A percentile compares a stretch with the other conserved stretches of the same genome.
Conservation (phyloP, 1,140 invertebrate species). For the Dendrolimus punctatus region DNA sequence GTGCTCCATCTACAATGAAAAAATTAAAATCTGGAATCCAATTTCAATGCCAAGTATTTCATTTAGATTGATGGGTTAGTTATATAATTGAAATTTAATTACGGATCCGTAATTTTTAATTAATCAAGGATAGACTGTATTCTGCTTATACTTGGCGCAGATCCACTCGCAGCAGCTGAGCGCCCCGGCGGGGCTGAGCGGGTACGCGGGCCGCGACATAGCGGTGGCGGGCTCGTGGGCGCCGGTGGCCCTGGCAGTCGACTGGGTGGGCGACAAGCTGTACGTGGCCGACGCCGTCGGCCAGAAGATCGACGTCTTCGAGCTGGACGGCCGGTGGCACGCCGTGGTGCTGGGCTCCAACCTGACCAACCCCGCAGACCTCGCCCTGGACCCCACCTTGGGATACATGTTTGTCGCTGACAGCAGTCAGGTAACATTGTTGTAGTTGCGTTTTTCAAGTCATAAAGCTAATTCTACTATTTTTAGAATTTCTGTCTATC, state of each 20-base stretch:
- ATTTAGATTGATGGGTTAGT: too few species aligned
- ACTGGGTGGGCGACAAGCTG: constrained; percentile 97
- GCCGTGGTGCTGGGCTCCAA: constrained; percentile 94
- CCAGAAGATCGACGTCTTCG: constrained; percentile 95
- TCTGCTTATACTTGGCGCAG: constrained; percentile 32
- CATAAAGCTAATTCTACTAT: too few species aligned
- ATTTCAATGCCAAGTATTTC: too few species aligned
- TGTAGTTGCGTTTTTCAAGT: neutral
- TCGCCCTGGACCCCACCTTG: constrained; percentile 91
- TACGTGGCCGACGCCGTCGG: constrained; percentile 95
- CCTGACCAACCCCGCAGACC: constrained; percentile 90
- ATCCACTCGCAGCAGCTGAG: constrained; percentile 77
- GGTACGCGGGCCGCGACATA: constrained; percentile 76
- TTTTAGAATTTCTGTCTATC: too few species aligned
- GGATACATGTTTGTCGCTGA: constrained; percentile 97
- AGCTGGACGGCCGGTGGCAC: constrained; percentile 86
- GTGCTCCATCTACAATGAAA: too few species aligned
- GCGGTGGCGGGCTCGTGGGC: constrained; percentile 87
- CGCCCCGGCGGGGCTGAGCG: constrained; percentile 46
- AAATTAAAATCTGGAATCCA: too few species aligned
- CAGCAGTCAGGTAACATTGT: constrained; percentile 78
- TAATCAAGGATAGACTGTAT: neutral
- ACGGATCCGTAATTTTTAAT: too few species aligned
- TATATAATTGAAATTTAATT: too few species aligned
- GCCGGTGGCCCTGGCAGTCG: constrained; percentile 92